Conservation (phyloP, 2,113 vertebrate genomes). For the Xenotilapia leptura region DNA sequence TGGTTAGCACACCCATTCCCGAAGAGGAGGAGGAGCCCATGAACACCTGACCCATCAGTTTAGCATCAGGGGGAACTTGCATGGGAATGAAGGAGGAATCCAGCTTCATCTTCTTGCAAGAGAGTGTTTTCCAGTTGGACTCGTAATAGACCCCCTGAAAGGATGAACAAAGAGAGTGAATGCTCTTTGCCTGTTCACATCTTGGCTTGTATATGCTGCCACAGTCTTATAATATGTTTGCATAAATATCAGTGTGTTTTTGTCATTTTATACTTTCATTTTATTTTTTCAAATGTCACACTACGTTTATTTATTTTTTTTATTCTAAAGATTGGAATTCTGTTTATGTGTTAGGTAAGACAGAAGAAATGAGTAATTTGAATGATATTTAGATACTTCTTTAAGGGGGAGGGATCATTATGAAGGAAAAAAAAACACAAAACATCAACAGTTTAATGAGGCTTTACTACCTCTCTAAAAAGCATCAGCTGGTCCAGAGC, state of each 20-base stretch:
- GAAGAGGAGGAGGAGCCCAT: slow-evolving; percentile 40
- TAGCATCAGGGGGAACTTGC: slow-evolving; percentile 10
- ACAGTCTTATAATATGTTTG: neutral
- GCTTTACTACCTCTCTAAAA: slow-evolving; percentile 2
- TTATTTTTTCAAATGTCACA: neutral
- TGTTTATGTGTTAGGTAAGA: neutral
- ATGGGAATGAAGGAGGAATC: slow-evolving; percentile 9
- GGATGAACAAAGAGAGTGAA: neutral
- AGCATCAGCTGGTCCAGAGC: slow-evolving; percentile 11
- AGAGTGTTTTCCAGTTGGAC: slow-evolving; percentile 2
- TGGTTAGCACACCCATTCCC: slow-evolving; percentile 41
- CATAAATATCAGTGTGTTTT: neutral
- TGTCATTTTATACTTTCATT: neutral
- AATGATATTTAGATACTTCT: neutral
- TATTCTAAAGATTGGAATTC: neutral
- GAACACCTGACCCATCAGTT: neutral
- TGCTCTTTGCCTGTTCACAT: neutral
- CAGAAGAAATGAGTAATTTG: neutral
- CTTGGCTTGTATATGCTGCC: neutral
- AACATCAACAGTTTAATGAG: neutral
- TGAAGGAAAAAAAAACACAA: neutral
- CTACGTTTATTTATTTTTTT: neutral
- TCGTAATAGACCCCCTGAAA: slow-evolving; percentile 32
- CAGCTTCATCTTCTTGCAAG: slow-evolving; percentile 25
- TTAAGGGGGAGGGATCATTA: neutral